These are phyloP conservation scores for Okamejei kenojei DNA, from an alignment of 2,797 vertebrate genomes.

Conservation along the genomic window DNA sequence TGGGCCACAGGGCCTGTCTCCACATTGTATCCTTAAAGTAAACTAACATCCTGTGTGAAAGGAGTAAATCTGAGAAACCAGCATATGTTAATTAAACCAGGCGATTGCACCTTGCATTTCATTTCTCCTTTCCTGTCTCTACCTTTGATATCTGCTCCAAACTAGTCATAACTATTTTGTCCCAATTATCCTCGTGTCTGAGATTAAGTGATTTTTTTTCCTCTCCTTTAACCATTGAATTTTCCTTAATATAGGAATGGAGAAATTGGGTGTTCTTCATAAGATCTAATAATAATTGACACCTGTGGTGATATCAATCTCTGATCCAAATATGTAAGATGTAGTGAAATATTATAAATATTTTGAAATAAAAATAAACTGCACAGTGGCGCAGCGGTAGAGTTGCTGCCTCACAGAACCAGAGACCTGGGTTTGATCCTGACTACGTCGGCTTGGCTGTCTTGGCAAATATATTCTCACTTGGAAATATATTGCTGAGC, in stretches of 20 bases:
- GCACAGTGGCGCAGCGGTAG: too few relatives aligned
- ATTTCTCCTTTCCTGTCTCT: background rate
- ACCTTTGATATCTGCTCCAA: background rate
- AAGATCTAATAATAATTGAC: background rate
- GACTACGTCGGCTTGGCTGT: too few relatives aligned
- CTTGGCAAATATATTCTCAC: too few relatives aligned
- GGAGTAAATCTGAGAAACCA: background rate
- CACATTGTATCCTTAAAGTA: background rate
- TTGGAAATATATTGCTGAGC: too few relatives aligned
- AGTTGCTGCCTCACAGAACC: too few relatives aligned
- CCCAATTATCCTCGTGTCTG: background rate
- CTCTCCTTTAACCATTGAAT: background rate
- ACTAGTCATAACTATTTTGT: background rate
- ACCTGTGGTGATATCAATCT: background rate
- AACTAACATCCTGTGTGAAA: background rate
- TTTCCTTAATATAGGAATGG: background rate
- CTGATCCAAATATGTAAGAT: background rate
- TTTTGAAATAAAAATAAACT: too few relatives aligned
- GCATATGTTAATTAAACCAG: background rate
- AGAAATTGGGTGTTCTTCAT: background rate
- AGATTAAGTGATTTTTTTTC: background rate
- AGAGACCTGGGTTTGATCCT: too few relatives aligned
- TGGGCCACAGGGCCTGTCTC: too few relatives aligned
- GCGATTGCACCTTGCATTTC: background rate
- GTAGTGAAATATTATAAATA: too few relatives aligned